Evolutionary conservation across 2,113 vertebrate genomes (phyloP), one percentile per base, ranked within the genome.

Genomic region (Gambusia holbrooki): DNA sequence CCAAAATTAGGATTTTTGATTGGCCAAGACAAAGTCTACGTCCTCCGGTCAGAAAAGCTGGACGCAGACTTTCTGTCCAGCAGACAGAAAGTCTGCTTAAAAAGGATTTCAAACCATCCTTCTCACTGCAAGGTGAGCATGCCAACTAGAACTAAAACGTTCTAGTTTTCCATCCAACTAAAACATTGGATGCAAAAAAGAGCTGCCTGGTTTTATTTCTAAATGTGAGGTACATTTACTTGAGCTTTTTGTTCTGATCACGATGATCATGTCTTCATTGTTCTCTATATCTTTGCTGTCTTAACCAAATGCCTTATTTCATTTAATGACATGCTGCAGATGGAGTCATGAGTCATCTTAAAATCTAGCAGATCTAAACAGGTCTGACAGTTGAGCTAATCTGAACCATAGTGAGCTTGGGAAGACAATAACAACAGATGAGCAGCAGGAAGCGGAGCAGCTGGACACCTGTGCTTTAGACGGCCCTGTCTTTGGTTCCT

Each of bases 311-410:
- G 62, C 74, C 77, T 71, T 70, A 74, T 75, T 82, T 76, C 35
- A 71, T 75, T 69, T 76, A 79, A 87, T 84, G 81, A 87, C 76
- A 81, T 51, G 61, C 60, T 73, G 74, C 92, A 90, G 82, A 89
- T 90, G 88, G 82, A 88, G 82, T 68, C 66, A 74, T 92, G 93
- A 93, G 79, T 94, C 92, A 91, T 76, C 67, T 89, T 88, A 85
- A 89, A 90, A 90, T 86, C 89, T 51, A 25, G 65, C 51, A 58
- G 79, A 92, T 87, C 82, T 90, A 95, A 94, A 93, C 92, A 93
- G 76, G 68, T 30, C 82, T 85, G 84, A 90, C 90, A 82, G 79
- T 86, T 86, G 78, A 80, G 66, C 51, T 93, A 91, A 94, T 92
- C 88, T 9, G 61, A 86, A 91, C 78, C 88, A 89, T 77, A 32